These are phyloP conservation scores for Semibalanus balanoides DNA, from an alignment of 1,140 invertebrate species.

Conservation along the genomic window DNA sequence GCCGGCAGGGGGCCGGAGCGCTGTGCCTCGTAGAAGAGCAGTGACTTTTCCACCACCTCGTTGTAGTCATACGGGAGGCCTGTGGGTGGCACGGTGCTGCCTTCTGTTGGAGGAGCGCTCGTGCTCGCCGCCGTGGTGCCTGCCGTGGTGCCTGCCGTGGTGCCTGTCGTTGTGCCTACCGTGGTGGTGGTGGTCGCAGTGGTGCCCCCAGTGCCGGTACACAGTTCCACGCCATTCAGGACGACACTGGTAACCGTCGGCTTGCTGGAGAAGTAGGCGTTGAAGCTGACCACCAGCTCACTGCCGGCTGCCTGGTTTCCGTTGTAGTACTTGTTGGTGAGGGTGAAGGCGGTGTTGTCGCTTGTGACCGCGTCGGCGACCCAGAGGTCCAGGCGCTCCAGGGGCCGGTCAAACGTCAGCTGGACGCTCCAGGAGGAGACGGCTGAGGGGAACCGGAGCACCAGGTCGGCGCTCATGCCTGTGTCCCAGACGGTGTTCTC, in stretches of 20 bases:
- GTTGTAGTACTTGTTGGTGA: neutral
- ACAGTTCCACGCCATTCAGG: neutral
- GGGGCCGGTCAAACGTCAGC: neutral
- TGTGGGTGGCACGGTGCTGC: neutral
- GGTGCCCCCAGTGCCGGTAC: neutral
- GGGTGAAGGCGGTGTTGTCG: neutral
- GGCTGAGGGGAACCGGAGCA: neutral
- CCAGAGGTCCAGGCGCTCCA: neutral
- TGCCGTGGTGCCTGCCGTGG: no score
- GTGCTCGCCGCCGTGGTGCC: neutral
- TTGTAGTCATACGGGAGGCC: neutral
- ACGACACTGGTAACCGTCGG: neutral
- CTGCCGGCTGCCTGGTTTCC: neutral
- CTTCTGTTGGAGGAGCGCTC: neutral
- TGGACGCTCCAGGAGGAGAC: neutral
- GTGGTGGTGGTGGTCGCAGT: neutral
- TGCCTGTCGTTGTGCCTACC: neutral
- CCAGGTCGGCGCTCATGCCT: neutral
- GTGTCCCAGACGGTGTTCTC: neutral
- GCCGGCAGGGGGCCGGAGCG: slow-evolving; percentile 43
- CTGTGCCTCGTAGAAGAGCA: slow-evolving; percentile 47
- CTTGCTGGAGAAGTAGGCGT: neutral
- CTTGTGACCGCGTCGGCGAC: neutral
- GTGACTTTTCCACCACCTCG: slow-evolving; percentile 4
- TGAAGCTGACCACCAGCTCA: neutral